phyloP scores from a whole-genome alignment of 64 coral and sea anemone species.

The Montipora capricornis region DNA sequence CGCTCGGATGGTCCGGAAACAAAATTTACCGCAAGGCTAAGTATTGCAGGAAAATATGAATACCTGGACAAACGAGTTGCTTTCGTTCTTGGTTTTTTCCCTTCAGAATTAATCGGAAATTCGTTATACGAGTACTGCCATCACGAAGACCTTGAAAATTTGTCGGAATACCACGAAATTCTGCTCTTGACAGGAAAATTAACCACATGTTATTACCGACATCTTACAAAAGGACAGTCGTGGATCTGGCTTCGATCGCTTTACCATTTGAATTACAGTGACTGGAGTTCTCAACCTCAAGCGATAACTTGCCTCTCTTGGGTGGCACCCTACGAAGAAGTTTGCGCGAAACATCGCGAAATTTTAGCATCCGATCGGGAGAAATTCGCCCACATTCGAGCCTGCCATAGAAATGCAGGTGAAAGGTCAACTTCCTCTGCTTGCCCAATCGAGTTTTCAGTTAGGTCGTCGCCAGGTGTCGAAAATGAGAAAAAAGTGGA shows the following conservation, averaged over 20 bases:
- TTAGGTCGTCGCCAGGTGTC: background rate
- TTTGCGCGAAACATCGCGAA: slow-evolving; percentile 12
- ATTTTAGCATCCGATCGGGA: background rate
- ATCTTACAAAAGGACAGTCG: slow-evolving; percentile 17
- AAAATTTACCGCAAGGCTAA: slow-evolving; percentile 10
- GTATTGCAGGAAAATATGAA: slow-evolving; percentile 13
- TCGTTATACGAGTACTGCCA: slow-evolving; percentile 23
- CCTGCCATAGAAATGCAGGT: background rate
- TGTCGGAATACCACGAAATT: slow-evolving; percentile 6
- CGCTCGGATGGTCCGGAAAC: background rate
- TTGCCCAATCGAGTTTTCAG: background rate
- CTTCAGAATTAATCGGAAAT: slow-evolving; percentile 25
- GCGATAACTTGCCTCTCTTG: slow-evolving; percentile 23
- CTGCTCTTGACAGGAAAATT: slow-evolving; percentile 12
- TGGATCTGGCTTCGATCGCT: slow-evolving; percentile 39
- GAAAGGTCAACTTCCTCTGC: background rate
- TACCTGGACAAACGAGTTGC: slow-evolving; percentile 31
- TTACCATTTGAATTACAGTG: slow-evolving; percentile 18
- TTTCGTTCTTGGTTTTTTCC: slow-evolving; percentile 8
- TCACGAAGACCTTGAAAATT: slow-evolving; percentile 12
- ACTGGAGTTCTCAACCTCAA: slow-evolving; percentile 8
- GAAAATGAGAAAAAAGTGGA: background rate
- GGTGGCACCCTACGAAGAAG: background rate
- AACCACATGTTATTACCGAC: slow-evolving; percentile 30
- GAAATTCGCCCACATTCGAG: background rate